Conservation (phyloP, 2,113 vertebrate species). For the Brevimyrus niger region DNA sequence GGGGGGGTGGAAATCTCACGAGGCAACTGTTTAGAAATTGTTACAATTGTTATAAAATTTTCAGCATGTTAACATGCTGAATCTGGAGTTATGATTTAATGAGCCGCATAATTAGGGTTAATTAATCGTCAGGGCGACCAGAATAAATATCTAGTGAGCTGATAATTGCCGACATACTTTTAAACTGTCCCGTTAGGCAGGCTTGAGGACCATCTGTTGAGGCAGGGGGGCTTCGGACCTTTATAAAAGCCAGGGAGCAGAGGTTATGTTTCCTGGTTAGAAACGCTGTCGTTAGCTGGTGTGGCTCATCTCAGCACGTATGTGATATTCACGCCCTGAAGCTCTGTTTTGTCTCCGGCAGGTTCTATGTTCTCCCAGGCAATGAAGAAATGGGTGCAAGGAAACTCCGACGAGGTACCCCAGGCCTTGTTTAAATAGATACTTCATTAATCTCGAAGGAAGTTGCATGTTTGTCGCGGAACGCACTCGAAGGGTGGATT, state of each 20-base stretch:
- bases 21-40: not conserved
- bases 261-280: not conserved
- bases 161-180: not conserved
- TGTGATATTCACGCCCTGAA: not conserved
- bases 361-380: constrained; percentile 89
- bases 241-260: not conserved
- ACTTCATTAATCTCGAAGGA: not conserved
- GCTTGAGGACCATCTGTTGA: not conserved
- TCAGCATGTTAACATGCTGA: not conserved
- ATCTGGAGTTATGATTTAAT: not conserved
- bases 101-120: not conserved
- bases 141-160: not conserved
- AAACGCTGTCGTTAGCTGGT: not conserved
- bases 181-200: not conserved
- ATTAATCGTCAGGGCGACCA: not conserved
- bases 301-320: not conserved
- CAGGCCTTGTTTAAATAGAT: not conserved
- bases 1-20: not conserved
- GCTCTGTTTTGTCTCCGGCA: constrained; percentile 28
- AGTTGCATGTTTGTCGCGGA: not conserved
- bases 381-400: constrained; percentile 91
- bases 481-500: not conserved
- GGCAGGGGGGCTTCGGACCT: not conserved
- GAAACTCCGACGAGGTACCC: constrained; percentile 77
- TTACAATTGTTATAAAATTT: not conserved